These are phyloP conservation scores for Drosophila sturtevanti DNA, from an alignment of 1,140 invertebrate species.

Conservation along the genomic window DNA sequence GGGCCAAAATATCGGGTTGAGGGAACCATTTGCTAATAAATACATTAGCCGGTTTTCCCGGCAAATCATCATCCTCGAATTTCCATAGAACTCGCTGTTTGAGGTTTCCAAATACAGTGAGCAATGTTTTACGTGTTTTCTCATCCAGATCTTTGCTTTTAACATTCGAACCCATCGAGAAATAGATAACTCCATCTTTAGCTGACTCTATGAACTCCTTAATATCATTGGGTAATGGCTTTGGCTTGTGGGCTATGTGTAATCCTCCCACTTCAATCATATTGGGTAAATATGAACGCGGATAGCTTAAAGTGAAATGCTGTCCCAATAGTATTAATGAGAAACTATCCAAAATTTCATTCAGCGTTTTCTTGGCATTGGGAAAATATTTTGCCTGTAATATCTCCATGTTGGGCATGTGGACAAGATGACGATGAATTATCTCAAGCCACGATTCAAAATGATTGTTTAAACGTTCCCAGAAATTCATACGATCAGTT, in stretches of 20 bases:
- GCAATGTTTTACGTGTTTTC: constrained; percentile 83
- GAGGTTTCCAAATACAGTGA: constrained; percentile 84
- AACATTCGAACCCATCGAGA: constrained; percentile 86
- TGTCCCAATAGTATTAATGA: constrained; percentile 84
- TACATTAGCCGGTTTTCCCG: constrained; percentile 85
- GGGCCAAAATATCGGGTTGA: constrained; percentile 88
- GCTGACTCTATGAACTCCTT: constrained; percentile 85
- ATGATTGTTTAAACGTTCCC: constrained; percentile 82
- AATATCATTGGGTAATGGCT: constrained; percentile 82
- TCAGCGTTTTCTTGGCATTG: constrained; percentile 78
- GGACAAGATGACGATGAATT: constrained; percentile 22
- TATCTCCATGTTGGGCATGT: constrained; percentile 60
- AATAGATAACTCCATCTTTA: constrained; percentile 85
- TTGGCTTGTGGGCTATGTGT: constrained; percentile 82
- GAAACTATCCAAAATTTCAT: constrained; percentile 78
- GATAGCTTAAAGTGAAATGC: constrained; percentile 84
- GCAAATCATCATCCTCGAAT: constrained; percentile 85
- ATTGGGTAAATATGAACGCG: constrained; percentile 84
- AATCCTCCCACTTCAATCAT: constrained; percentile 86
- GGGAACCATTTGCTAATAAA: constrained; percentile 87
- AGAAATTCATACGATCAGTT: constrained; percentile 81
- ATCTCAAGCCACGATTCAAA: constrained; percentile 32
- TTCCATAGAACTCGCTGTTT: constrained; percentile 88
- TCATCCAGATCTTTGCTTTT: constrained; percentile 84
- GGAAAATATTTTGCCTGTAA: constrained; percentile 74